phyloP scores from a whole-genome alignment of 2,797 vertebrate genomes.

The Hypotaenidia okinawae region DNA sequence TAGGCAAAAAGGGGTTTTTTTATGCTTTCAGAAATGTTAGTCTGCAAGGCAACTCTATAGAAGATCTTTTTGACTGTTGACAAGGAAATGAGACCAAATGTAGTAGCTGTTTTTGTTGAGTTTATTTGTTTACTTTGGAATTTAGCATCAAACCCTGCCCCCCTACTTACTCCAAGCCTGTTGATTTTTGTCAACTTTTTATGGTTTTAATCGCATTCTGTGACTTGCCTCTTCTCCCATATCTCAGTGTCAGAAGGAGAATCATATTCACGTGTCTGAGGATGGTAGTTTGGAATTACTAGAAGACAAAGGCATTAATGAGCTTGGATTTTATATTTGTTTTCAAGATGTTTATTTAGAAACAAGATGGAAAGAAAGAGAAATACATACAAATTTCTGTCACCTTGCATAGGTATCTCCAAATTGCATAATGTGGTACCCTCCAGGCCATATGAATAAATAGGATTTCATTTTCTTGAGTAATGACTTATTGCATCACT shows the following conservation, averaged over 20 bases:
- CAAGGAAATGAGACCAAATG: background rate
- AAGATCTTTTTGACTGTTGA: background rate
- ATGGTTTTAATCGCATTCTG: background rate
- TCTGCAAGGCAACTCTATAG: background rate
- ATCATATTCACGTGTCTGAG: background rate
- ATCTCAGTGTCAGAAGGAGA: background rate
- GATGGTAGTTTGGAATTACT: background rate
- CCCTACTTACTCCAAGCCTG: background rate
- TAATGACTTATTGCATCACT: slow-evolving; percentile 42
- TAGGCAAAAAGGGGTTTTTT: slow-evolving; percentile 20
- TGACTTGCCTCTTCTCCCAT: background rate
- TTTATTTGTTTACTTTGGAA: background rate
- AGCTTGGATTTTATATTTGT: slow-evolving; percentile 28
- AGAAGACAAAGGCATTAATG: background rate
- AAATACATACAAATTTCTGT: background rate
- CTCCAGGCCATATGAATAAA: slow-evolving; percentile 37
- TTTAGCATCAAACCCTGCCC: background rate
- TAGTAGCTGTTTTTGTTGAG: background rate
- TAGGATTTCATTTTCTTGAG: slow-evolving; percentile 59
- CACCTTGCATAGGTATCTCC: slow-evolving; percentile 37
- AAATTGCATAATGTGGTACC: background rate
- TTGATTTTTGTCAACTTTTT: background rate
- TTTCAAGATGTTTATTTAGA: background rate
- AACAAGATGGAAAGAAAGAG: slow-evolving; percentile 14
- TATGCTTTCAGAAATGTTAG: background rate